These are phyloP conservation scores for Byasa hedistus DNA, from an alignment of 2,888 invertebrate species.

Conservation along the genomic window DNA sequence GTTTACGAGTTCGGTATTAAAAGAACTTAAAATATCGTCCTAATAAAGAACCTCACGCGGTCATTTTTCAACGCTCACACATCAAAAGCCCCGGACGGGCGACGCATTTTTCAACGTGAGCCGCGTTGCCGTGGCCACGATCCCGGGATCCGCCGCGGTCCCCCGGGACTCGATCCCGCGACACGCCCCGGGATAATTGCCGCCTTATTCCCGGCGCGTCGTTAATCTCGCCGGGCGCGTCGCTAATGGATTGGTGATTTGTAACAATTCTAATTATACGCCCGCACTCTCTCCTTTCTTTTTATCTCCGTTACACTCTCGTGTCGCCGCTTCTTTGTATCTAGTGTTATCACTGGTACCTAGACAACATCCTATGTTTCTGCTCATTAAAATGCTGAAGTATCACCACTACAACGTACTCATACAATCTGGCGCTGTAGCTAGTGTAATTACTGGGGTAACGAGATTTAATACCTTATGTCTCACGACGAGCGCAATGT, in stretches of 20 bases:
- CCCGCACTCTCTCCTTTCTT: neutral
- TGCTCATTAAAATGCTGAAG: too few relatives aligned
- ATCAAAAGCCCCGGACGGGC: slow-evolving; percentile 37
- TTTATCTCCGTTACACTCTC: too few relatives aligned
- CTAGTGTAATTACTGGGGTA: too few relatives aligned
- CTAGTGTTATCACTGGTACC: too few relatives aligned
- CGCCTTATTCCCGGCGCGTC: slow-evolving; percentile 57
- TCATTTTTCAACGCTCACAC: slow-evolving; percentile 41
- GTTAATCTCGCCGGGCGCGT: slow-evolving; percentile 59
- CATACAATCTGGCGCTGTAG: too few relatives aligned
- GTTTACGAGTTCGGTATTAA: too few relatives aligned
- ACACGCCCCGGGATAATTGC: slow-evolving; percentile 56
- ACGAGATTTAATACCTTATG: too few relatives aligned
- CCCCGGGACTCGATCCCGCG: slow-evolving; percentile 44
- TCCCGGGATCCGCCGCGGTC: slow-evolving; percentile 39
- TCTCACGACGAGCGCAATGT: too few relatives aligned
- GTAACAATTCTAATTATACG: slow-evolving; percentile 53
- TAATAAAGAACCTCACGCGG: slow-evolving; percentile 36
- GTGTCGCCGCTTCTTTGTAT: too few relatives aligned
- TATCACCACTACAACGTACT: too few relatives aligned
- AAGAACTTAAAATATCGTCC: slow-evolving; percentile 18
- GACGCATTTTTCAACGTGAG: slow-evolving; percentile 39
- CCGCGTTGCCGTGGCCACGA: too few relatives aligned
- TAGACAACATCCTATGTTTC: too few relatives aligned
- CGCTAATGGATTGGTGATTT: slow-evolving; percentile 68